Base-by-base conservation (phyloP, 2,888 invertebrate species). In the Campoplex nolae region DNA sequence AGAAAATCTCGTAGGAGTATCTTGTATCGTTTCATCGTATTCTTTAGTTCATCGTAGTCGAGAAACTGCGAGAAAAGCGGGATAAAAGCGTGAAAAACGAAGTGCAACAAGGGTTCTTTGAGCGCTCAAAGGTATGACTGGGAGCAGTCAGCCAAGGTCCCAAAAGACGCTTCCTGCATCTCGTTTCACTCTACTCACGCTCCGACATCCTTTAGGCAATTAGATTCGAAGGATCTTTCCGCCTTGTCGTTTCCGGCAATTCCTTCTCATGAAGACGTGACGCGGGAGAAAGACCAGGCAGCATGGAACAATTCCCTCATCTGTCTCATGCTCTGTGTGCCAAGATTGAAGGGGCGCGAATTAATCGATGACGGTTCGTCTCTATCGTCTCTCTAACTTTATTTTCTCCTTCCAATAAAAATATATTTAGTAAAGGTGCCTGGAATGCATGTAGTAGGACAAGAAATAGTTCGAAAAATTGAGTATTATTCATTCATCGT, bases 341-440 rank as follows among this genome's bases (percentile, higher is more conserved):
- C 85, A 71, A 89, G 90, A 91, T 91, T 89, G 90, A 91, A 90
- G 90, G 81, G 88, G 80, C 76, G 88, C 86, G 88, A 91, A 90
- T 90, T 90, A 91, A 91, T 90, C 89, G 88, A 86, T 88, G 81
- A 86, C 74, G 87, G 88, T 83, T 62, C 23, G 51, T 82, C 58
- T 42, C 74, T 32, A 65, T 75, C 74, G 13, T 42, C 42, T 42
- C 42, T 54, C 32, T 13, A 54, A 16, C 18, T 58, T 48, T 62
- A 73, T 84, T 68, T 71, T 71, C 74, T 79, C 77, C 76, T 82
- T 73, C 54, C 83, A 70, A 56, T 70, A 76, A 68, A 75, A 56
- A 54, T 81, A 56, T 58, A 67, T 77, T 32, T 7, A 32, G 1
- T 32, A 9, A 4, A 62, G 62, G 16, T 32, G 2, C 62, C 16